Evolutionary conservation across 2,888 invertebrate species (phyloP).

Genomic region (Mythimna lalbum): DNA sequence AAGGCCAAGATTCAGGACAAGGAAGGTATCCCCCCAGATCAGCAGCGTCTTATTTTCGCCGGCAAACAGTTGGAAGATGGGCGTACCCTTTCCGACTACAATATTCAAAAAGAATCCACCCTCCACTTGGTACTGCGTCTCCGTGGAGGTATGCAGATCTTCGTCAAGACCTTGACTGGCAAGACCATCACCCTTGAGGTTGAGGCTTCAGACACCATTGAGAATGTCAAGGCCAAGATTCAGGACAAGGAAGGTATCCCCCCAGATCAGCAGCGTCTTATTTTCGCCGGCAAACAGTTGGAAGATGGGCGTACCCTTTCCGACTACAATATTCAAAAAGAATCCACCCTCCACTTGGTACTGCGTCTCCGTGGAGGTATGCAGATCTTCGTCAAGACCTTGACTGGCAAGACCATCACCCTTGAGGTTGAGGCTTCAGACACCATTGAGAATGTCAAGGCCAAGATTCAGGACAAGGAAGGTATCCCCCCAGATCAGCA

Average conservation of each 20-base stretch:
- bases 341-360: constrained; percentile 78
- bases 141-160: constrained; percentile 82
- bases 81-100: constrained; percentile 82
- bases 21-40: constrained; percentile 84
- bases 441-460: constrained; percentile 84
- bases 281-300: constrained; percentile 80
- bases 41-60: constrained; percentile 82
- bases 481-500: constrained; percentile 84
- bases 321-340: constrained; percentile 82
- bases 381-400: constrained; percentile 81
- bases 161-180: constrained; percentile 80
- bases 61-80: constrained; percentile 84
- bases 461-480: constrained; percentile 84
- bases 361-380: constrained; percentile 80
- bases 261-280: constrained; percentile 79
- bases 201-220: constrained; percentile 78
- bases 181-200: constrained; percentile 82
- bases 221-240: constrained; percentile 82
- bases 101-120: constrained; percentile 84
- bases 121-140: constrained; percentile 82
- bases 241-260: constrained; percentile 82
- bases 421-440: constrained; percentile 81
- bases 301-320: constrained; percentile 81
- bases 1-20: constrained; percentile 85
- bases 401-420: constrained; percentile 80